These are phyloP conservation scores for Carterocephalus palaemon DNA, from an alignment of 2,888 invertebrate species.

Conservation along the genomic window DNA sequence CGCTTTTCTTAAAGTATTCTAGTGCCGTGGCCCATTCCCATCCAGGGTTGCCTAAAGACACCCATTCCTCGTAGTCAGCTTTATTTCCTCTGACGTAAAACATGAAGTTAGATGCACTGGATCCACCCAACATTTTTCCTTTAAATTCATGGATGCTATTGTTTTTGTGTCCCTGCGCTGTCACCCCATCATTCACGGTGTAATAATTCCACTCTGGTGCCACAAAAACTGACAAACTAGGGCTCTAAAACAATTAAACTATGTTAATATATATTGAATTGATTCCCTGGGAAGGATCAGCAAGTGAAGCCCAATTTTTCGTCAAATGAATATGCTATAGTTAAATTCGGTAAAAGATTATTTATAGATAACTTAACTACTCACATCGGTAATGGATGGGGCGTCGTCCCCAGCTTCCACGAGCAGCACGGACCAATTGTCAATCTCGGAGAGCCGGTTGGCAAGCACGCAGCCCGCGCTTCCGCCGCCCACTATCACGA, in stretches of 20 bases:
- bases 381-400: slow-evolving; percentile 40
- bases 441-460: slow-evolving; percentile 82
- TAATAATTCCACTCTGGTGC: slow-evolving; percentile 48
- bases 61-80: slow-evolving; percentile 83
- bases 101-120: slow-evolving; percentile 82
- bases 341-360: no score
- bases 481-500: slow-evolving; percentile 58
- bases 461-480: slow-evolving; percentile 85
- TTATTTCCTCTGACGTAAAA: slow-evolving; percentile 82
- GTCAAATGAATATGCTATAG: no score
- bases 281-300: no score
- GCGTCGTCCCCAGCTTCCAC: slow-evolving; percentile 82
- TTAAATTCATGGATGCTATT: slow-evolving; percentile 66
- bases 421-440: slow-evolving; percentile 81
- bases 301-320: no score
- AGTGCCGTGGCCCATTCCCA: slow-evolving; percentile 47
- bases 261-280: no score
- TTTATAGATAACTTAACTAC: no score
- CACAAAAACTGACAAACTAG: slow-evolving; percentile 44
- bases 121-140: slow-evolving; percentile 83
- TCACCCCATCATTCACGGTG: slow-evolving; percentile 44
- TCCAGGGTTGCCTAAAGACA: slow-evolving; percentile 75
- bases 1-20: slow-evolving; percentile 48
- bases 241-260: slow-evolving; percentile 47
- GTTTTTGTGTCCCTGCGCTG: slow-evolving; percentile 42